Percentiles rank a stretch among this genome's conserved stretches.
phyloP scores from a whole-genome alignment of 1,140 invertebrate species.

The Chironomus striatipennis region DNA sequence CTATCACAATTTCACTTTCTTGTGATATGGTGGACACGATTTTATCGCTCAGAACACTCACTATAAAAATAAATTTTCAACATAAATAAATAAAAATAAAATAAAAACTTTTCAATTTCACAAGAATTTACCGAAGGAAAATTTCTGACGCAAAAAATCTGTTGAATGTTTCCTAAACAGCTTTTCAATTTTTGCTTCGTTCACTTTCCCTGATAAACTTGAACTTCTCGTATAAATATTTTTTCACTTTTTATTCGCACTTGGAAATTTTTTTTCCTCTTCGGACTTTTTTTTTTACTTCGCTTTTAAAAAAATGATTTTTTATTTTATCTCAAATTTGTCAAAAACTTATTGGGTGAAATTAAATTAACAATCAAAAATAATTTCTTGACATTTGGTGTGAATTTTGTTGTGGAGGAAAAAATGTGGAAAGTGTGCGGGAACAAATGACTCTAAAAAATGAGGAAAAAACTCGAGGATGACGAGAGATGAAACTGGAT shows the following conservation, averaged over 20 bases:
- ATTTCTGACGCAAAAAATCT: constrained; percentile 13
- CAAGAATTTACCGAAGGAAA: constrained; percentile 21
- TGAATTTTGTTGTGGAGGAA: background rate
- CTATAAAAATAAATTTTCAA: background rate
- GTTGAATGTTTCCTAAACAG: constrained; percentile 7
- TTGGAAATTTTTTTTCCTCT: background rate
- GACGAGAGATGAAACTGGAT: constrained; percentile 5
- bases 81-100: background rate
- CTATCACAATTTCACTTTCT: constrained; percentile 21
- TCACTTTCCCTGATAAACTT: constrained; percentile 19
- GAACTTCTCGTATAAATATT: background rate
- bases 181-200: constrained; percentile 4
- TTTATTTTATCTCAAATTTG: background rate
- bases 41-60: constrained; percentile 19
- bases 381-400: background rate
- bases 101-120: background rate
- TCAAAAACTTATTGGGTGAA: background rate
- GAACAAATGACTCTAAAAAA: constrained; percentile 8
- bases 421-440: constrained; percentile 5
- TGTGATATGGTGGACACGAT: constrained; percentile 1
- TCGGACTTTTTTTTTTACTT: background rate
- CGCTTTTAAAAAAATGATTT: background rate
- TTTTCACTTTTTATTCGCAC: background rate
- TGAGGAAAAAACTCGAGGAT: constrained; percentile 4
- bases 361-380: too few species aligned